These are phyloP conservation scores for Globodera rostochiensis DNA, from an alignment of 1,140 invertebrate genomes.

Conservation along the genomic window DNA sequence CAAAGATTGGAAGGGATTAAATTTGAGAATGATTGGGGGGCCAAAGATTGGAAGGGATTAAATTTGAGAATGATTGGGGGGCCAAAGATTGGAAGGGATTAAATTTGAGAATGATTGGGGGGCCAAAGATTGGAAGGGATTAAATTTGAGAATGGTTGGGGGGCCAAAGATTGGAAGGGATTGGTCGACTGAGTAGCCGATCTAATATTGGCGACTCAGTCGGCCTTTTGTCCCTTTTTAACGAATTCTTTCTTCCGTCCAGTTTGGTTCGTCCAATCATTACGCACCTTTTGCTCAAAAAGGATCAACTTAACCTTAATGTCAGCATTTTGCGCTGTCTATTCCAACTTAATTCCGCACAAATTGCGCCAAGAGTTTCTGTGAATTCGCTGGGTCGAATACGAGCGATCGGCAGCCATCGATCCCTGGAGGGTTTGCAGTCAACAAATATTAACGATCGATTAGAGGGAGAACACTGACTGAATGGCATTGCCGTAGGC, in stretches of 20 bases:
- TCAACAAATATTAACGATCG: neutral
- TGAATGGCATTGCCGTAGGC: slow-evolving; percentile 8
- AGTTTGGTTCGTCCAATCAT: neutral
- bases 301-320: neutral
- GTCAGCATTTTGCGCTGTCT: neutral
- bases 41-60: too few species aligned
- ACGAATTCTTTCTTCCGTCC: too few species aligned
- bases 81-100: too few species aligned
- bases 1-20: too few species aligned
- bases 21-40: too few species aligned
- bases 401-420: slow-evolving; percentile 5
- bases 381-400: neutral
- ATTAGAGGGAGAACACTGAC: neutral
- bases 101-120: too few species aligned
- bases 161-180: neutral
- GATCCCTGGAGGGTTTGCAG: neutral
- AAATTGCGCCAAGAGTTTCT: slow-evolving; percentile 2
- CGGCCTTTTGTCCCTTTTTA: too few species aligned
- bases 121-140: too few species aligned
- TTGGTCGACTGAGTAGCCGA: too few species aligned
- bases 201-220: too few species aligned
- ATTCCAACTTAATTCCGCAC: slow-evolving; percentile 5
- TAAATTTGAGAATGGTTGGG: too few species aligned
- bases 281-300: neutral
- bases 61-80: too few species aligned